These are phyloP conservation scores for Tachycineta bicolor DNA, from an alignment of 2,113 vertebrate genomes.

Conservation along the genomic window DNA sequence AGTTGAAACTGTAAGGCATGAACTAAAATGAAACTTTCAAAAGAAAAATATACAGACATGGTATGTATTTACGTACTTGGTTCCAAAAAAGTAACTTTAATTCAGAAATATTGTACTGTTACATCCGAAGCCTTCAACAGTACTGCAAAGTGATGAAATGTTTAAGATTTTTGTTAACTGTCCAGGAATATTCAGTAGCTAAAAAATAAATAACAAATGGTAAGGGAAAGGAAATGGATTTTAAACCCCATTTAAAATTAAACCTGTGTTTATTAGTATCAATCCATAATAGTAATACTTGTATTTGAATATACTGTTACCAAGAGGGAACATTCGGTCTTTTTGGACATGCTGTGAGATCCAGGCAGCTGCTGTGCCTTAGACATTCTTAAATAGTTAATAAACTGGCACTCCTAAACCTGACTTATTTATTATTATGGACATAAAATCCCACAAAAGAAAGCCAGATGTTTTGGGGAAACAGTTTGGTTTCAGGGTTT, in stretches of 20 bases:
- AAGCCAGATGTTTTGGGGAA: constrained; percentile 39
- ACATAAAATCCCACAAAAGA: constrained; percentile 17
- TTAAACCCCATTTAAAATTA: constrained; percentile 67
- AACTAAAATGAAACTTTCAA: constrained; percentile 35
- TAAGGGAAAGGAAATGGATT: constrained; percentile 66
- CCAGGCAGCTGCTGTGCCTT: constrained; percentile 7
- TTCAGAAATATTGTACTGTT: constrained; percentile 55
- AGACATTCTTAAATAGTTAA: constrained; percentile 27
- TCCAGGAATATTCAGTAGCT: constrained; percentile 67
- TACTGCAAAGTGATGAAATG: constrained; percentile 53
- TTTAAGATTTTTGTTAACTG: constrained; percentile 62
- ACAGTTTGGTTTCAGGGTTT: not conserved
- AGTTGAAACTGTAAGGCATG: constrained; percentile 37
- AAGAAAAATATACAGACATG: constrained; percentile 60
- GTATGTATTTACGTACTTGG: constrained; percentile 41
- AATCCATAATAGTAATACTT: constrained; percentile 31
- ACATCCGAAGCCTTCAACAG: not conserved
- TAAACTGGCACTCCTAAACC: constrained; percentile 28
- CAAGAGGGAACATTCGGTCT: not conserved
- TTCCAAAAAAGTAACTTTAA: constrained; percentile 52
- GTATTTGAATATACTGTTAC: constrained; percentile 39
- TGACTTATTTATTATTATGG: constrained; percentile 23
- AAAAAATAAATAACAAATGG: constrained; percentile 67
- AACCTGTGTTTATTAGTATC: constrained; percentile 64
- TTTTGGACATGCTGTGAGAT: constrained; percentile 10